Base-by-base conservation (phyloP, 2,797 vertebrate species). In the Oreochromis grahami region DNA sequence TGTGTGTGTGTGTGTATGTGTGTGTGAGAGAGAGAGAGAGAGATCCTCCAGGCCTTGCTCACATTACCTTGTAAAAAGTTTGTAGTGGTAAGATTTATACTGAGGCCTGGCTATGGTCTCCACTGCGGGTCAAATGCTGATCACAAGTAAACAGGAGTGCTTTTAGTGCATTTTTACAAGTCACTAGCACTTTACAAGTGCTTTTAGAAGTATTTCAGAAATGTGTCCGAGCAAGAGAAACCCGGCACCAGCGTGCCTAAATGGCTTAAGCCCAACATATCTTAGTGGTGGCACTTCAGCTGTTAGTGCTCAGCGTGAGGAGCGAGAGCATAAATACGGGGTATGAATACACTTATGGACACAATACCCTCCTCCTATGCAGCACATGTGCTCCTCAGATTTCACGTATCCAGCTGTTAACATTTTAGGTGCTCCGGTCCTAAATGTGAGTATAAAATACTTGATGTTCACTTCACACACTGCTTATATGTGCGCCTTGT, bases 141-240 rank as follows among this genome's bases (percentile, higher is more conserved):
- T 94, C 89, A 82, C 77, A 58, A 87, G 92, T 94, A 95, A 93
- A 93, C 91, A 93, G 82, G 78, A 87, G 87, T 76, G 89, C 92
- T 93, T 93, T 95, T 83, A 92, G 87, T 85, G 17, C 68, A 26
- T 89, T 94, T 96, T 95, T 94, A 95, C 92, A 88, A 90, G 82
- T 80, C 84, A 87, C 89, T 88, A 79, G 24, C 24, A 26, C 24
- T 26, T 26, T 26, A 26, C 24, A 94, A 93, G 91, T 88, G 86
- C 92, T 92, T 93, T 89, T 78, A 86, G 78, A 92, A 88, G 89
- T 90, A 92, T 94, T 93, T 92, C 55, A 91, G 81, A 93, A 95
- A 94, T 94, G 94, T 94, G 92, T 89, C 87, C 6, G 8, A 82
- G 88, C 82, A 45, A 94, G 93, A 93, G 94, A 93, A 94, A 93